Base-by-base conservation (phyloP, 2,113 vertebrate genomes). In the Gyps fulvus region DNA sequence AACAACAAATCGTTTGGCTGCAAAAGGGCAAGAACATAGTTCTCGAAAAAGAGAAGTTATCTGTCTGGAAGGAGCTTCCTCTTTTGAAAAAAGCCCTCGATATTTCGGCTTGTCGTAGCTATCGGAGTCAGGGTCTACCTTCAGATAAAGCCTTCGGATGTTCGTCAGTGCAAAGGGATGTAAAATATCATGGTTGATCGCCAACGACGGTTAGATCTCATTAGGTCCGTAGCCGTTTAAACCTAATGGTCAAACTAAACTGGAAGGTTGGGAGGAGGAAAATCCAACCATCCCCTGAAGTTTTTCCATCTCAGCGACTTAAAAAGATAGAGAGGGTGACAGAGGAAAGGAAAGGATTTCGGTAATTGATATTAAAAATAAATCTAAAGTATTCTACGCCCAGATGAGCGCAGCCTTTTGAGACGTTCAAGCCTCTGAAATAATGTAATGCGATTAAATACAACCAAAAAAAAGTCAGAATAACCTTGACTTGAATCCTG, bases 241-340 rank as follows among this genome's bases (percentile, higher is more conserved):
- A 72, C 4, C 20, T 77, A 34, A 66, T 26, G 36, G 17, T 66
- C 45, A 73, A 66, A 66, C 40, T 77, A 59, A 69, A 83, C 7
- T 0, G 6, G 22, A 65, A 11, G 26, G 7, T 59, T 70, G 19
- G 9, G 31, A 79, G 11, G 19, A 50, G 11, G 5, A 11, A 45
- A 38, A 49, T 2, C 0, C 15, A 20, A 32, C 10, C 22, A 40
- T 16, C 3, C 3, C 15, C 55, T n/a, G 21, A 43, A 86, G 29
- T n/a, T 74, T 90, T 65, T 70, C n/a, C 3, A 25, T 47, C n/a
- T 63, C 69, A 55, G 42, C 3, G 17, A 52, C 25, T 67, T 63
- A 38, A 81, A 86, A 81, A 73, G 21, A 15, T 21, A 54, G 9
- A 40, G 54, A 70, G 6, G 5, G 13, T 77, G 71, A 52, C 1